These are phyloP conservation scores for Atrina japonica DNA, from an alignment of 2,888 invertebrate species.

Conservation along the genomic window DNA sequence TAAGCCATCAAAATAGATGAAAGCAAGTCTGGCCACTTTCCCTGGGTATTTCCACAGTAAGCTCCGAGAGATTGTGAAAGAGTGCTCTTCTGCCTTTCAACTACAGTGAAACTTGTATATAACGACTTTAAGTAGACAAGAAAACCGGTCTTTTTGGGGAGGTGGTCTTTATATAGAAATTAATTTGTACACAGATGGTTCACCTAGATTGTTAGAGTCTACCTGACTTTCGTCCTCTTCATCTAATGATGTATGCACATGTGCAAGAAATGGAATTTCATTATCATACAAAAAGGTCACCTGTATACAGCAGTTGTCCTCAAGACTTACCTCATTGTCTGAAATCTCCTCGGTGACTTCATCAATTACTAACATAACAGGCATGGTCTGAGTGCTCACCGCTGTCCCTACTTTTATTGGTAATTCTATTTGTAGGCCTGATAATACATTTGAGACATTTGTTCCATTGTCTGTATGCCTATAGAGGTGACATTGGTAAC, in stretches of 20 bases:
- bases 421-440: too few relatives aligned
- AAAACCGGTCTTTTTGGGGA: conserved; percentile 17
- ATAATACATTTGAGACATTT: background rate
- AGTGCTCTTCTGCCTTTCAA: conserved; percentile 19
- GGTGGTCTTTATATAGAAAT: conserved; percentile 27
- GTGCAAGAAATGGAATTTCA: too few relatives aligned
- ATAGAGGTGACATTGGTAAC: too few relatives aligned
- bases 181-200: conserved; percentile 40
- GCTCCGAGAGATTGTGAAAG: conserved; percentile 20
- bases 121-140: conserved; percentile 30
- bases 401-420: too few relatives aligned
- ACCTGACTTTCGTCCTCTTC: background rate
- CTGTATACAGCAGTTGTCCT: too few relatives aligned
- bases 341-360: too few relatives aligned
- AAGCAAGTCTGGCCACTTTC: conserved; percentile 37
- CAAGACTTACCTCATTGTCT: too few relatives aligned
- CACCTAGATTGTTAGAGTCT: background rate
- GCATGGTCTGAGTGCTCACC: too few relatives aligned
- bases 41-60: conserved; percentile 28
- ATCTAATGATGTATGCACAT: background rate
- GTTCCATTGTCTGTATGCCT: background rate
- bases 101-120: conserved; percentile 26
- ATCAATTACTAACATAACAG: too few relatives aligned
- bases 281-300: too few relatives aligned
- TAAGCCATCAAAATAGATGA: conserved; percentile 41